Percentiles rank a stretch among this genome's conserved stretches.
Conservation (phyloP, 2,113 vertebrate species). For the Scatophagus argus region DNA sequence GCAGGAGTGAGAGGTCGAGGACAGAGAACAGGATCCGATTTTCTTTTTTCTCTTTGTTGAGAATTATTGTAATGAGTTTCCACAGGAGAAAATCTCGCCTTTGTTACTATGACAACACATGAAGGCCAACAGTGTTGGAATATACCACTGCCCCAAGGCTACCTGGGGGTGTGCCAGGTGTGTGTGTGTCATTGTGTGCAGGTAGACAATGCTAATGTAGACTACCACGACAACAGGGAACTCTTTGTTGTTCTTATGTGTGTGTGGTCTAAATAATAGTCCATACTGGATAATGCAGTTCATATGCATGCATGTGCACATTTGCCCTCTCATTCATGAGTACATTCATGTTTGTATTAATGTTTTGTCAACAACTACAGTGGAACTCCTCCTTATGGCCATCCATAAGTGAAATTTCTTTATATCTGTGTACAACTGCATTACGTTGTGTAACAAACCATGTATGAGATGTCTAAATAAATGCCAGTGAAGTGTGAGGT, state of each 20-base stretch:
- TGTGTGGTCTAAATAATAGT: not conserved
- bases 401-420: not conserved
- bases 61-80: conserved; percentile 80
- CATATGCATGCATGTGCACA: not conserved
- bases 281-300: not conserved
- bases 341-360: not conserved
- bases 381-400: not conserved
- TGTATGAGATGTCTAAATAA: not conserved
- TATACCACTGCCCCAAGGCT: conserved; percentile 78
- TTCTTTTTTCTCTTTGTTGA: conserved; percentile 48
- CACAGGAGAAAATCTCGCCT: conserved; percentile 71
- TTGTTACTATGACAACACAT: conserved; percentile 85
- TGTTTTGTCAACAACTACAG: not conserved
- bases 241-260: not conserved
- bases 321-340: not conserved
- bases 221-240: conserved; percentile 9
- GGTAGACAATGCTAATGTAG: conserved; percentile 28
- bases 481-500: not conserved
- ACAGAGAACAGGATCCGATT: conserved; percentile 43
- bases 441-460: not conserved
- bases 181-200: conserved; percentile 39
- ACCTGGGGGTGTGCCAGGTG: conserved; percentile 65
- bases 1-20: conserved; percentile 17
- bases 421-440: not conserved
- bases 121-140: conserved; percentile 76